phyloP scores from a whole-genome alignment of 92 coral and sea anemone species.

The Hydrozoanthus gracilis region DNA sequence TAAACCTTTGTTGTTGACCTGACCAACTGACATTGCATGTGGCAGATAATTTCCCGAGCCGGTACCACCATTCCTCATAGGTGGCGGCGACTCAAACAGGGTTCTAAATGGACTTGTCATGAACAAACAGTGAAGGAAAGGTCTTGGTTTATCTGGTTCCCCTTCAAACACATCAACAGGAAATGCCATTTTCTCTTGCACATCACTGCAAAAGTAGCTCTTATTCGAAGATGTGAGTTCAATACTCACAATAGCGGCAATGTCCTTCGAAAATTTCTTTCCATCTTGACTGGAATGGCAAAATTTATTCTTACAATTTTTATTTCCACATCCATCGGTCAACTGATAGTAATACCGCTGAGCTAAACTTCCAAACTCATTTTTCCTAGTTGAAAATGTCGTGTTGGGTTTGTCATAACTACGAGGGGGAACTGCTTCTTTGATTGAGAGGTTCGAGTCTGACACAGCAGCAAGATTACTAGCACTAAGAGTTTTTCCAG shows the following conservation, averaged over 20 bases:
- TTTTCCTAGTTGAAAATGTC: constrained; percentile 69
- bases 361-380: constrained; percentile 77
- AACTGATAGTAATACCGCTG: constrained; percentile 86
- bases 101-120: constrained; percentile 83
- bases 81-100: constrained; percentile 61
- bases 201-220: constrained; percentile 74
- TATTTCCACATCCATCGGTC: constrained; percentile 90
- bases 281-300: constrained; percentile 76
- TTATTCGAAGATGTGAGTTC: constrained; percentile 88
- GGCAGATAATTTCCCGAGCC: constrained; percentile 23
- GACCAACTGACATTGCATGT: not conserved
- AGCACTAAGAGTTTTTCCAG: constrained; percentile 88
- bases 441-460: constrained; percentile 82
- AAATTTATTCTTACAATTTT: constrained; percentile 79
- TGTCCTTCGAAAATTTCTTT: constrained; percentile 65
- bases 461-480: constrained; percentile 96
- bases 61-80: constrained; percentile 1
- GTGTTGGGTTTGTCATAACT: constrained; percentile 88
- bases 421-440: constrained; percentile 81
- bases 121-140: constrained; percentile 84
- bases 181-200: constrained; percentile 43
- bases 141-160: constrained; percentile 73
- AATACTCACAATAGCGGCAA: constrained; percentile 92
- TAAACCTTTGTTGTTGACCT: not conserved
- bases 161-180: constrained; percentile 76